Evolutionary conservation across 1,140 invertebrate genomes (phyloP).

Genomic region (Kradibia gibbosae): DNA sequence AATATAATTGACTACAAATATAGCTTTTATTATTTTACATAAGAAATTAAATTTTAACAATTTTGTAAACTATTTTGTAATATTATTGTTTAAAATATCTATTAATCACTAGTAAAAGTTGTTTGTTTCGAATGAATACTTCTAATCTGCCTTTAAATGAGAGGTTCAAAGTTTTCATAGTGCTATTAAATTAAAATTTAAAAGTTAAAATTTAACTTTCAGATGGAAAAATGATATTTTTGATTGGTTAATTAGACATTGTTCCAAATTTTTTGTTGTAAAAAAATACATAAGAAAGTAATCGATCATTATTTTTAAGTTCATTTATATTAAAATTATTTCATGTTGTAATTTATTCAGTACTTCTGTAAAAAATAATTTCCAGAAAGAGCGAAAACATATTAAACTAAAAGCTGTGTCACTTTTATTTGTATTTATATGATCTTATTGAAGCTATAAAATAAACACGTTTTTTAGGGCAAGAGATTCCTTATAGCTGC

Average conservation of each 20-base stretch:
- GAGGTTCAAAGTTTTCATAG: conserved; percentile 13
- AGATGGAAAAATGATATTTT: not conserved
- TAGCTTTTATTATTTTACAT: conserved; percentile 5
- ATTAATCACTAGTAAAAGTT: conserved; percentile 10
- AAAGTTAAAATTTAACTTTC: not conserved
- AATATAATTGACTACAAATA: not conserved
- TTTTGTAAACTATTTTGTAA: not conserved
- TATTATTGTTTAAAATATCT: conserved; percentile 18
- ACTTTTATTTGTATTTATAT: not conserved
- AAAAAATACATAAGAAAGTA: not conserved
- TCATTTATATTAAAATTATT: not conserved
- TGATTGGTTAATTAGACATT: not conserved
- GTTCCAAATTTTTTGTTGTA: too few relatives aligned
- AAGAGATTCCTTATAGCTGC: not conserved
- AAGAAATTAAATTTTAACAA: conserved; percentile 1
- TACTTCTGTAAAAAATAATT: not conserved
- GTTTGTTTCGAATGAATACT: not conserved
- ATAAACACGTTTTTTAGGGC: not conserved
- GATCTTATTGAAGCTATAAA: not conserved
- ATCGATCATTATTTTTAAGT: not conserved
- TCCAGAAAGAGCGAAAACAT: not conserved
- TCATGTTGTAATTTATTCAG: not conserved
- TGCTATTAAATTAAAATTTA: not conserved
- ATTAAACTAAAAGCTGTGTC: not conserved
- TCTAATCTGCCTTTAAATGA: not conserved